Percentiles rank a stretch among this genome's conserved stretches.
Conservation (phyloP, 1,140 invertebrate species). For the Onthophagus taurus region DNA sequence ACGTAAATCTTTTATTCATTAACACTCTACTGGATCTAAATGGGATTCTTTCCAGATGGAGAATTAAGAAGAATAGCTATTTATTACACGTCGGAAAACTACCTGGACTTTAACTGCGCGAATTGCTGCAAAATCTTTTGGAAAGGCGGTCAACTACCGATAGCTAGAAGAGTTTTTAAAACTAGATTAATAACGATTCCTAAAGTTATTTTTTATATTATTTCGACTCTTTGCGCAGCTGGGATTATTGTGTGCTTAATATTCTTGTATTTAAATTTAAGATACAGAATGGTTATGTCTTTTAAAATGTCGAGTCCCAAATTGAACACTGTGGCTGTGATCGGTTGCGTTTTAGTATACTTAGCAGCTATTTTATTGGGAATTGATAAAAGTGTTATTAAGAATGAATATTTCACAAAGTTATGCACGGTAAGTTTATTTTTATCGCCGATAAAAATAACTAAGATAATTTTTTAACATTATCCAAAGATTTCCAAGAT, state of each 20-base stretch:
- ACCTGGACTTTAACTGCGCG: conserved; percentile 50
- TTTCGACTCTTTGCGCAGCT: conserved; percentile 58
- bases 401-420: conserved; percentile 59
- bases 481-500: too few species aligned
- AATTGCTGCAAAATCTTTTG: conserved; percentile 61
- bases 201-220: conserved; percentile 59
- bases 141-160: conserved; percentile 66
- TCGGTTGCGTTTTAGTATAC: conserved; percentile 90
- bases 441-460: background rate
- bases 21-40: background rate
- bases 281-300: conserved; percentile 78
- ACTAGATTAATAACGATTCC: conserved; percentile 63
- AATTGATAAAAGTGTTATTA: conserved; percentile 66
- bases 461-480: too few species aligned
- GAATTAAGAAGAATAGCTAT: conserved; percentile 12
- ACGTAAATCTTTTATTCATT: conserved; percentile 46
- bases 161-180: conserved; percentile 62
- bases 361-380: conserved; percentile 83
- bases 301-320: conserved; percentile 92
- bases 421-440: conserved; percentile 71
- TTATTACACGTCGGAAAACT: conserved; percentile 11
- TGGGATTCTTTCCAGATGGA: conserved; percentile 10
- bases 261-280: conserved; percentile 79
- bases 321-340: conserved; percentile 91
- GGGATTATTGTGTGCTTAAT: conserved; percentile 68